Base-by-base conservation (phyloP, 1,140 invertebrate species). In the Drosophila equinoxialis region DNA sequence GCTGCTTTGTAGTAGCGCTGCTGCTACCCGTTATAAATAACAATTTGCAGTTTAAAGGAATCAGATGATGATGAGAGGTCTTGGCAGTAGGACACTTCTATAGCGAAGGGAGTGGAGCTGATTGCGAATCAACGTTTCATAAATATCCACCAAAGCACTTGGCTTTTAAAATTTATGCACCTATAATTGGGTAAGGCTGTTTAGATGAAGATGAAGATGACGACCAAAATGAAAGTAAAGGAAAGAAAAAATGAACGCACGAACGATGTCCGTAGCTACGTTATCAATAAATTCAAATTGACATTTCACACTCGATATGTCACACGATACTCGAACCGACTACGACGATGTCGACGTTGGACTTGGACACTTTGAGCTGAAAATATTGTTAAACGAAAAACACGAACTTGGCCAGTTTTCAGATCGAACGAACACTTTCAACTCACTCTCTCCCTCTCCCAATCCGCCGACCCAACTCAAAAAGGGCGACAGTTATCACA, bases 251-350 rank as follows among this genome's bases (percentile, higher is more conserved):
- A 42, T 5, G 11, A 13, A 13, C 10, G 37, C 37, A 23, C 20
- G 17, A n/a, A 39, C 54, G 17, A 23, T 48, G 78, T 91, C 90
- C 81, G 55, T 23, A 23, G 69, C 74, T 65, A 68, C 76, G 81
- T 91, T 91, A 91, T 91, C 90, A 91, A 91, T 91, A 91, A 91
- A 91, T 91, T 91, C 81, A 91, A 91, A 90, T 90, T 91, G 90
- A 91, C 90, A 91, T 79, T 91, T 91, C 90, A 91, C 90, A 91
- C 90, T 90, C 81, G 90, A 91, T 91, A 91, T 91, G 90, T 91
- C 90, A 91, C 83, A 84, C 81, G 90, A 91, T 91, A 91, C 78
- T 86, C 66, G 41, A 54, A 4, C 8, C 17, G 17, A 54, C 55
- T 39, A 51, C 55, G 7, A 51, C 45, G 45, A 51, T 3, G 7